Percentiles rank a stretch among this genome's conserved stretches.
Evolutionary conservation across 2,113 vertebrate species (phyloP).

Genomic region (Zosterops lateralis): DNA sequence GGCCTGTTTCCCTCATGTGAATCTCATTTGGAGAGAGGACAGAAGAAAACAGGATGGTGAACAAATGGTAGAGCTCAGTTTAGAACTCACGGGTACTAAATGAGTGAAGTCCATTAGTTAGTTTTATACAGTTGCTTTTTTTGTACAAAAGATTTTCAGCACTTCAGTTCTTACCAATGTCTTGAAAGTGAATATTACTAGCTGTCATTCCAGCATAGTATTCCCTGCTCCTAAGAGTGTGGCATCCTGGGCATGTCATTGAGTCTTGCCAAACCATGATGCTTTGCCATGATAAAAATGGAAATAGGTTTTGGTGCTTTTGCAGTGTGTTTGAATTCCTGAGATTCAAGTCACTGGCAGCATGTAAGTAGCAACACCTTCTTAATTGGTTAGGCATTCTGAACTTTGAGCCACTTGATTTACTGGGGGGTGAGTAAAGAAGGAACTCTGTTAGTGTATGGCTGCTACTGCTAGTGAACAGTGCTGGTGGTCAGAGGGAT

Average conservation of each 20-base stretch:
- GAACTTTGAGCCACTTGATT: neutral
- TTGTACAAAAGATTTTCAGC: neutral
- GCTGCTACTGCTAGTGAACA: neutral
- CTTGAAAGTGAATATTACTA: neutral
- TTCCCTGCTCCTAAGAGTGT: neutral
- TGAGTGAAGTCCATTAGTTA: neutral
- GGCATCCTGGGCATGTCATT: rapidly evolving
- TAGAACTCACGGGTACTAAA: neutral
- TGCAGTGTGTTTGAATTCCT: neutral
- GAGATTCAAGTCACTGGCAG: neutral
- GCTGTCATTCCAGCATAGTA: neutral
- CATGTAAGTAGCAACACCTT: neutral
- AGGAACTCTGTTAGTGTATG: neutral
- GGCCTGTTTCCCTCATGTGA: neutral
- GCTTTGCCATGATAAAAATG: neutral
- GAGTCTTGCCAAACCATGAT: neutral
- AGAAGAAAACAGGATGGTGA: neutral
- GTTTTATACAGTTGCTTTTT: neutral
- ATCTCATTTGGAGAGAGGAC: neutral
- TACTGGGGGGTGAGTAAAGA: neutral
- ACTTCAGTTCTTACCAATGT: neutral
- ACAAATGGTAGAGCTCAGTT: neutral
- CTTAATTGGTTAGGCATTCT: neutral
- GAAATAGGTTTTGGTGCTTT: neutral
- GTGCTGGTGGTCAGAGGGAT: neutral